A percentile compares a stretch with the other conserved stretches of the same genome.
phyloP scores from a whole-genome alignment of 2,113 vertebrate genomes.

The Tapirus terrestris region DNA sequence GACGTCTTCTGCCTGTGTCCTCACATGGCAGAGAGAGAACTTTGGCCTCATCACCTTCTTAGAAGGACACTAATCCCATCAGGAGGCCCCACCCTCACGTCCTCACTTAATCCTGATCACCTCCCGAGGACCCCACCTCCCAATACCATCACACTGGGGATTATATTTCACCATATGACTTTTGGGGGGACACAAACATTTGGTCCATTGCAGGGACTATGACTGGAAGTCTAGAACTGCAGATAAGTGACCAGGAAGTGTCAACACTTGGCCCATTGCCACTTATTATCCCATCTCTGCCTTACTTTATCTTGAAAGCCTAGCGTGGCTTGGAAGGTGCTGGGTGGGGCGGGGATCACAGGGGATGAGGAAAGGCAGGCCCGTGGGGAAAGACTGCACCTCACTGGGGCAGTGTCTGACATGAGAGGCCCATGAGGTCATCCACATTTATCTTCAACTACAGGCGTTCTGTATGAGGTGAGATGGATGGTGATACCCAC shows the following conservation, averaged over 20 bases:
- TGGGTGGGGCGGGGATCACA: fast-evolving
- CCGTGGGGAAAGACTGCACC: not conserved
- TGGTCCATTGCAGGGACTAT: too few species aligned
- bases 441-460: fast-evolving
- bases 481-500: fast-evolving
- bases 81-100: not conserved
- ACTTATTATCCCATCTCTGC: fast-evolving
- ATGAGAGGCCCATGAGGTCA: fast-evolving
- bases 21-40: not conserved
- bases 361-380: too few species aligned
- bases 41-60: too few species aligned
- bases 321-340: not conserved
- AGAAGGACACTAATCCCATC: not conserved
- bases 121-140: not conserved
- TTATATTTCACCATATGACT: not conserved
- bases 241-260: too few species aligned
- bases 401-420: fast-evolving
- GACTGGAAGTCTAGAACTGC: fast-evolving
- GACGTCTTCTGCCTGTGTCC: not conserved
- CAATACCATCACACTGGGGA: too few species aligned
- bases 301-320: too few species aligned
- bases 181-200: not conserved
- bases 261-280: fast-evolving
- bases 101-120: not conserved
- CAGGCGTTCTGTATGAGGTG: fast-evolving